phyloP scores from a whole-genome alignment of 2,113 vertebrate genomes.

The Tringa solitaria region DNA sequence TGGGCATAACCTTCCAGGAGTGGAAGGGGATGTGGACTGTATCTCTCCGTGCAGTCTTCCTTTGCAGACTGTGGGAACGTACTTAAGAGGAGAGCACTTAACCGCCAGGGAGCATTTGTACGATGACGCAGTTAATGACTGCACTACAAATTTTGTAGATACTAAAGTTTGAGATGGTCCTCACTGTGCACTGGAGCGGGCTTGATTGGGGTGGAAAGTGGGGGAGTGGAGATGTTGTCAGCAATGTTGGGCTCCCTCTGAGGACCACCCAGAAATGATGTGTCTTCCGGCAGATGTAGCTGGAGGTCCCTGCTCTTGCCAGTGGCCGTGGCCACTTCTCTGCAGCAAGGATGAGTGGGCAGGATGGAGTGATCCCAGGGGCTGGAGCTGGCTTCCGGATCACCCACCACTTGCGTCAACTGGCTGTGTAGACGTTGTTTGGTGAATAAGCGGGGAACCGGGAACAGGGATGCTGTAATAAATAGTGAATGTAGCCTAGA shows the following conservation, averaged over 20 bases:
- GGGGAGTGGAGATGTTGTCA: neutral
- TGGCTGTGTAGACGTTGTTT: neutral
- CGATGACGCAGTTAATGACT: fast-evolving
- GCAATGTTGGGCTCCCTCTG: neutral
- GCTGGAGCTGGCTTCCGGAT: neutral
- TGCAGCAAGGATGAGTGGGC: neutral
- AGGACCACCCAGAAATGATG: constrained; percentile 14
- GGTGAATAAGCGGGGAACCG: neutral
- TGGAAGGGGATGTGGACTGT: fast-evolving
- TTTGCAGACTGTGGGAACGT: neutral
- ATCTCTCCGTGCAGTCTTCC: fast-evolving
- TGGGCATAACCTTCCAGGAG: neutral
- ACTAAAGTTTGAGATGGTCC: neutral
- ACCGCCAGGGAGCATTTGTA: fast-evolving
- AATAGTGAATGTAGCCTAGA: neutral
- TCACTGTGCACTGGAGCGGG: fast-evolving
- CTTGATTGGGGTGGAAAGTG: neutral
- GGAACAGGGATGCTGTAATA: neutral
- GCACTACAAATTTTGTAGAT: fast-evolving
- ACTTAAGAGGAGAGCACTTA: neutral
- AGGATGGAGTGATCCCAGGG: neutral
- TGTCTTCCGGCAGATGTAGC: neutral
- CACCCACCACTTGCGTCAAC: neutral
- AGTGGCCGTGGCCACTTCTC: neutral
- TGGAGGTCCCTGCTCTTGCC: neutral